phyloP scores from a whole-genome alignment of 2,113 vertebrate genomes.

The Gymnobelideus leadbeateri region DNA sequence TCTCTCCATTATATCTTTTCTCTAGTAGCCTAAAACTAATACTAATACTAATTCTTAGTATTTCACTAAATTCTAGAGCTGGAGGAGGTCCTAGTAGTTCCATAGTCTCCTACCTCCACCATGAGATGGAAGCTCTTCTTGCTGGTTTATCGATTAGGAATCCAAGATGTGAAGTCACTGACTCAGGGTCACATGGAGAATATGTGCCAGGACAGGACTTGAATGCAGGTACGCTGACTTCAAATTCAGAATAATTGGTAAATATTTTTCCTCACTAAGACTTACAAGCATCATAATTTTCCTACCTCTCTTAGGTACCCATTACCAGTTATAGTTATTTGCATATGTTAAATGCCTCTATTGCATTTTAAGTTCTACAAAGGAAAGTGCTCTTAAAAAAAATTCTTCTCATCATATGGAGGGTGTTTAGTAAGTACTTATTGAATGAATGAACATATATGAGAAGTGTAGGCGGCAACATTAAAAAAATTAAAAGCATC shows the following conservation, averaged over 20 bases:
- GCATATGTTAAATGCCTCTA: neutral
- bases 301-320: neutral
- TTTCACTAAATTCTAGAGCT: neutral
- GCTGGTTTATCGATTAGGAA: neutral
- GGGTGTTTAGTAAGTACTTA: neutral
- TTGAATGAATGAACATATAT: neutral
- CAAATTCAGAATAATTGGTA: slow-evolving; percentile 4
- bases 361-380: neutral
- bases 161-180: neutral
- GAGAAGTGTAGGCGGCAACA: neutral
- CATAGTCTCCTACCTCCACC: neutral
- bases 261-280: neutral
- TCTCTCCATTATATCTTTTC: neutral
- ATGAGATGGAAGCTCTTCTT: neutral
- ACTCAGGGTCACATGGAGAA: neutral
- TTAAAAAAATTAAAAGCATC: neutral
- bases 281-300: neutral
- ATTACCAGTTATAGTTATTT: neutral
- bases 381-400: neutral
- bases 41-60: neutral
- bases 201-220: neutral
- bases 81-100: neutral
- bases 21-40: neutral
- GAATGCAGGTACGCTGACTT: neutral
- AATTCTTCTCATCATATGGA: neutral